Base-by-base conservation (phyloP, 2,888 invertebrate species). In the Sialis fuliginosa region DNA sequence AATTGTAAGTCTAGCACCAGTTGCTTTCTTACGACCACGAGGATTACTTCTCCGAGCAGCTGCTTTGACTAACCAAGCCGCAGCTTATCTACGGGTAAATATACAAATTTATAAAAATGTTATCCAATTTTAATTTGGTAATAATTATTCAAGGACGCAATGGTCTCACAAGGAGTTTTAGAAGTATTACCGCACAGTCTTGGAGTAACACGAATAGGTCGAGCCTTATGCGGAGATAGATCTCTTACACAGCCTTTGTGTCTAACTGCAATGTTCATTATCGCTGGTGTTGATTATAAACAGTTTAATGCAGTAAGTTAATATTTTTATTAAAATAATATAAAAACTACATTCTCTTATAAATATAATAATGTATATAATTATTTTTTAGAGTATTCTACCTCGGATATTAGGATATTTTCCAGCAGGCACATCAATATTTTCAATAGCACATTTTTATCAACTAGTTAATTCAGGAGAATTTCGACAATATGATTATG, bases 241-340 rank as follows among this genome's bases (percentile, higher is more conserved):
- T 60, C 65, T 0, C 53, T 68, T 1, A 60, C 69, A 0, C 69
- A 71, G 49, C 58, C 66, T 2, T 42, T 80, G 0, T 83, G 82
- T 59, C 65, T 70, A 48, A 72, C 75, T 51, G 50, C 73, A 2
- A 55, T 81, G 40, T 79, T 80, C 55, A 54, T 79, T 33, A 58
- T 75, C 0, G 67, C 68, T 13, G 83, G 83, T 4, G 69, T 68
- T 42, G 72, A 72, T 59, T 62, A 63, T 6, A 61, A 62, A 4
- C 73, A 77, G 56, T 58, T 78, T 22, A 79, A 81, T 57, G 62
- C 65, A 51, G 77, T 77, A 54, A 57, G 58, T 47, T 39, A 42
- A 42, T 35, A 35, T 35, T 9, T 35, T 9, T 35, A 35, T 35
- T 9, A 8, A 35, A 8, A 35, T n/a, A 35, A 22, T 22, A 2